Evolutionary conservation across 2,888 invertebrate genomes (phyloP), one percentile per base, ranked within the genome.

Genomic region (Netelia virgata): DNA sequence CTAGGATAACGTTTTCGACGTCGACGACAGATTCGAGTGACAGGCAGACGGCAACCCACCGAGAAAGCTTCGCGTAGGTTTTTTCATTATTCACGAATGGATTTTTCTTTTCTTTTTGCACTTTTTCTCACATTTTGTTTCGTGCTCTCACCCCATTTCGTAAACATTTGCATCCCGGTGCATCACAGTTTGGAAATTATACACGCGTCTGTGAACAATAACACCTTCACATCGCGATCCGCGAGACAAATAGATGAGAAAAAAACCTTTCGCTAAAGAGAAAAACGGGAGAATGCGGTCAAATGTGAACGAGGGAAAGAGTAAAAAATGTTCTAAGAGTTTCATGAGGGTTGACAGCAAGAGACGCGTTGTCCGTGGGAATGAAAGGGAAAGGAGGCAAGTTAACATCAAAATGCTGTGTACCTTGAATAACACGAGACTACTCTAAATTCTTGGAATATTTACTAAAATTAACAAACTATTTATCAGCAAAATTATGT

Each of bases 11-110:
- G 57, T 55, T 43, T 72, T 79, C 64, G 79, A 73, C 79, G 64
- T 73, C 64, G 36, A 23, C 18, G 72, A 28, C 23, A 57, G 57
- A 63, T 57, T 63, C 64, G 66, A 79, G 64, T 74, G 78, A 79
- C 83, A 70, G 64, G 55, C 64, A 47, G 77, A 69, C 57, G 64
- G 50, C 69, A 59, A 79, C 63, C 73, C 16, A 63, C 11, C 11
- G 55, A 23, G 72, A 63, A 14, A 11, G 70, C 41, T 76, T 43
- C 47, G 28, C 77, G 53, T 68, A 66, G 69, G 78, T 66, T 84
- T 86, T 86, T 86, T 86, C 84, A 86, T 86, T 86, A 82, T 76
- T 82, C 82, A 75, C 36, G 18, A 43, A 76, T 79, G 84, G 68
- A 76, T 72, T 43, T 64, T 77, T 73, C 14, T 77, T 64, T 72